Conservation (phyloP, 2,113 vertebrate genomes). For the Phyllostomus discolor region DNA sequence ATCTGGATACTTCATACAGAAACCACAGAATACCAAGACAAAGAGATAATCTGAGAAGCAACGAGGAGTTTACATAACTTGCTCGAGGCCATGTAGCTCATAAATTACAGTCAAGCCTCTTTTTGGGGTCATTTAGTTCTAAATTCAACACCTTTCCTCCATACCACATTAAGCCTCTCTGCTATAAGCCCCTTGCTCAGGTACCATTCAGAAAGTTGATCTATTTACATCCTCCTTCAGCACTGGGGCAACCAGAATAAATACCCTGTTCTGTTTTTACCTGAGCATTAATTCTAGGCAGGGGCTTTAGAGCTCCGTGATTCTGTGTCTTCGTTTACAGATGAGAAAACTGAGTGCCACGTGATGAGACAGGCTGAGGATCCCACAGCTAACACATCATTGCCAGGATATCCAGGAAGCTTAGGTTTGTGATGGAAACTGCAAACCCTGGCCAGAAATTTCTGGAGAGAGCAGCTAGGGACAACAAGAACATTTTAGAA, state of each 20-base stretch:
- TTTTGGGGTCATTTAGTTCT: neutral
- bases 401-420: neutral
- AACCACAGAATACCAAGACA: neutral
- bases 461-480: neutral
- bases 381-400: neutral
- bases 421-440: neutral
- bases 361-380: neutral
- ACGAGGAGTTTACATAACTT: neutral
- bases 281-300: neutral
- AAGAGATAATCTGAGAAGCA: neutral
- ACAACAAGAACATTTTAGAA: slow-evolving; percentile 9
- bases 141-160: neutral
- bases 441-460: neutral
- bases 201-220: neutral
- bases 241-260: neutral
- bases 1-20: neutral
- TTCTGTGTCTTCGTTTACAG: slow-evolving; percentile 9
- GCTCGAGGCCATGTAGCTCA: neutral
- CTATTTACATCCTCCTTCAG: neutral
- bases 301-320: neutral
- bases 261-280: neutral
- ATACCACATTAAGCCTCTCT: neutral
- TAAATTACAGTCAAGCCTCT: neutral
- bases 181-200: neutral
- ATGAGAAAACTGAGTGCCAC: neutral